Evolutionary conservation across 2,113 vertebrate genomes (phyloP), one percentile per base, ranked within the genome.

Genomic region (Periophthalmodon schlosseri): DNA sequence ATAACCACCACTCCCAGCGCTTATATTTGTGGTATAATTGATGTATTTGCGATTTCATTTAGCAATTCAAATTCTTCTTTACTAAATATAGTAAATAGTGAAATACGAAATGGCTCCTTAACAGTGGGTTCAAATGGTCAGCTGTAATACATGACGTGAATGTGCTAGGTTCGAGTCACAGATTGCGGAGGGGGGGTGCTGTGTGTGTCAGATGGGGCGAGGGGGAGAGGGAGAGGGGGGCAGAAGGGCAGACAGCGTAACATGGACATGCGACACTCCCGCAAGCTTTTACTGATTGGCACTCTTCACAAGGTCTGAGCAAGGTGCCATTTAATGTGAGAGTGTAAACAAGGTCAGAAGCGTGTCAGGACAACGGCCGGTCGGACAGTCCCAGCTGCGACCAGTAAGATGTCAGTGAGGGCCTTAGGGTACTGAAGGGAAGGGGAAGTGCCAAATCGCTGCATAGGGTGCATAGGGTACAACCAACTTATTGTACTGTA

Each of bases 301-400:
- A 85, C 70, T 74, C 81, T 88, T 87, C 84, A 87, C 84, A 87
- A 88, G 83, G 88, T 87, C 90, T 87, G 72, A 76, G 76, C 78
- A 86, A 88, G 86, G 84, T 87, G 82, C 80, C 74, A 86, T 84
- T 84, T 81, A 74, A 82, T 78, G 81, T 67, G 73, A 82, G 72
- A 77, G 52, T 75, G 81, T 82, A 91, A 91, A 91, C 87, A 93
- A 92, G 91, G 92, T 94, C 90, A 93, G 75, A 86, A 64, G 69
- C 79, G 83, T 83, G 86, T 75, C 36, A 71, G 76, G 79, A 81
- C 84, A 89, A 87, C 78, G 85, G 86, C 64, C 75, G 39, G 71
- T 80, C 81, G 76, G 56, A n/a, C 50, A 50, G 83, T 16, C 23
- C 73, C 52, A 77, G 44, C 63, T 66, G 76, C 39, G 73, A 84